Evolutionary conservation across 2,888 invertebrate genomes (phyloP).

Genomic region (Chalcis sispes): DNA sequence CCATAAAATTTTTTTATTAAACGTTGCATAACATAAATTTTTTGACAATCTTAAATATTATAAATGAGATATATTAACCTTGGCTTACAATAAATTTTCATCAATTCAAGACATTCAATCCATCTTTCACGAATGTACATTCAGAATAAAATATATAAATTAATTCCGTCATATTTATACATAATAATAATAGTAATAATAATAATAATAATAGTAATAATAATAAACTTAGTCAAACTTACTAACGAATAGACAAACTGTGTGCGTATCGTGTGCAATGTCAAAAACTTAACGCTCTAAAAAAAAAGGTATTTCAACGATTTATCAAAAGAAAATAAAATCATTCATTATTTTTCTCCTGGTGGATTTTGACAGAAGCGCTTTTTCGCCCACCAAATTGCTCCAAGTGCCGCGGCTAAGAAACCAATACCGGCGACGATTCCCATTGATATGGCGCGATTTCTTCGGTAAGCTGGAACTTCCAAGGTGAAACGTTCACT

Average conservation of each 20-base stretch:
- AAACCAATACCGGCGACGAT: constrained; percentile 84
- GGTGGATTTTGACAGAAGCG: constrained; percentile 71
- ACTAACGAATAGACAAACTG: constrained; percentile 31
- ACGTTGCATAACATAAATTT: constrained; percentile 29
- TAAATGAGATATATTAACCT: constrained; percentile 28
- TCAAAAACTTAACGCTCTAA: constrained; percentile 34
- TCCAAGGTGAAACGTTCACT: constrained; percentile 81
- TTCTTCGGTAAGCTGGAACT: constrained; percentile 84
- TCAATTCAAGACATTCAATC: constrained; percentile 24
- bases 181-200: too few relatives aligned
- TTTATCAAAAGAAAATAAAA: background rate
- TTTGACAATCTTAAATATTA: constrained; percentile 32
- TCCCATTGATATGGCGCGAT: constrained; percentile 84
- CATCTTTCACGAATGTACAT: background rate
- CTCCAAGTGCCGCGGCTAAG: constrained; percentile 81
- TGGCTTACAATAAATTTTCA: constrained; percentile 19
- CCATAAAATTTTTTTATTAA: constrained; percentile 38
- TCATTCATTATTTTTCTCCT: constrained; percentile 63
- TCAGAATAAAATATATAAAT: constrained; percentile 16
- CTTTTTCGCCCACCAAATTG: constrained; percentile 79
- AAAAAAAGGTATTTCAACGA: background rate
- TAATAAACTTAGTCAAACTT: constrained; percentile 21
- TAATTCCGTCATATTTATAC: constrained; percentile 21
- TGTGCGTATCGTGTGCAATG: constrained; percentile 36
- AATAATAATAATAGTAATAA: too few relatives aligned